These are phyloP conservation scores for Drosophila mimetica DNA, from an alignment of 2,888 invertebrate genomes.

Conservation along the genomic window DNA sequence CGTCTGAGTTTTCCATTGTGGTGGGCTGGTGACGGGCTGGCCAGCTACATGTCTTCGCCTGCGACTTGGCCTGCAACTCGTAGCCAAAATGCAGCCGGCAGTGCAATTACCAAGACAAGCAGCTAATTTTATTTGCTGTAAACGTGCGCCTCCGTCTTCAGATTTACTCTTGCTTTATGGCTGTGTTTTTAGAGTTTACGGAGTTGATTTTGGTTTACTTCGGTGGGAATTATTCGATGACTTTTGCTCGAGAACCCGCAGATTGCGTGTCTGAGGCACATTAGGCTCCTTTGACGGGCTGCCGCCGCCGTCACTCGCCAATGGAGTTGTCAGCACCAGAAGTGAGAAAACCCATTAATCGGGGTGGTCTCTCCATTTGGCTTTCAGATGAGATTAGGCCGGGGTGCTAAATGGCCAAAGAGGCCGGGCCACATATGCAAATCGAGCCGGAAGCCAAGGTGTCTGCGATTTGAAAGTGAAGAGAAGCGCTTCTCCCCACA, in stretches of 20 bases:
- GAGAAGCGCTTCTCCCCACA: conserved; percentile 35
- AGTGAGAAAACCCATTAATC: conserved; percentile 59
- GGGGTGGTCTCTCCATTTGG: conserved; percentile 52
- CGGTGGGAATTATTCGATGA: conserved; percentile 67
- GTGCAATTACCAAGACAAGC: conserved; percentile 76
- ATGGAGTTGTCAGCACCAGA: conserved; percentile 68
- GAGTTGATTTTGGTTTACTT: conserved; percentile 29
- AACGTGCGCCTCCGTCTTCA: conserved; percentile 62
- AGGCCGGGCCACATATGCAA: conserved; percentile 41
- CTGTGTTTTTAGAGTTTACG: conserved; percentile 14
- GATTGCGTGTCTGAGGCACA: conserved; percentile 64
- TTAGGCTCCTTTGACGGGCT: conserved; percentile 46
- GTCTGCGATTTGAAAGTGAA: conserved; percentile 62
- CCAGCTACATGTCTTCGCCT: conserved; percentile 11
- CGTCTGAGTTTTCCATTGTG: conserved; percentile 6
- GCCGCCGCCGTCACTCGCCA: conserved; percentile 42
- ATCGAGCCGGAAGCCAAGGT: conserved; percentile 62
- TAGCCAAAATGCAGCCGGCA: conserved; percentile 46
- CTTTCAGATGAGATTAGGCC: not conserved
- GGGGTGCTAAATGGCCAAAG: conserved; percentile 42
- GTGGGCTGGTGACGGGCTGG: conserved; percentile 33
- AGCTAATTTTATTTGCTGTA: conserved; percentile 77
- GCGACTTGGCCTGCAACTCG: conserved; percentile 43
- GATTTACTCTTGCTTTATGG: conserved; percentile 19
- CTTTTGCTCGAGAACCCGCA: conserved; percentile 35